Base-by-base conservation (phyloP, 1,140 invertebrate species). In the Drosophila prosaltans region DNA sequence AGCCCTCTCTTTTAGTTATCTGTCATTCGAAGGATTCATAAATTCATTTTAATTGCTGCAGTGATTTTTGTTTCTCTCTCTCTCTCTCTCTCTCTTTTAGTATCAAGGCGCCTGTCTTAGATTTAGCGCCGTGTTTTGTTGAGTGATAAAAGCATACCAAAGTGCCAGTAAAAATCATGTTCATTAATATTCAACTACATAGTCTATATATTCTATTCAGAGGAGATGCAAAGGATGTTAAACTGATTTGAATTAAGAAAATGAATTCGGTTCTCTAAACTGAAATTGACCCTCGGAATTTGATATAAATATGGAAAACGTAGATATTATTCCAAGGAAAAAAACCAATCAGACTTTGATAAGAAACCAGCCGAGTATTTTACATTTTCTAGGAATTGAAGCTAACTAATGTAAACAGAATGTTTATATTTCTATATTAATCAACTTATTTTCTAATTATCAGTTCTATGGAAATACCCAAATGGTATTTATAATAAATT, bases 1-100 rank as follows among this genome's bases (percentile, higher is more conserved):
- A 66, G 32, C 45, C 21, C 45, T 51, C 45, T 51, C 60, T 51
- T 77, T 43, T 74, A 43, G 72, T 72, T 76, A 72, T 88, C 67
- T 70, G 75, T 72, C 77, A 80, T 83, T 88, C 63, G 63, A 59
- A 60, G 41, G 80, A 81, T 89, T 88, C 84, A 89, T 88, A 88
- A 88, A 88, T 89, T 77, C 78, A 89, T 69, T 88, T 88, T 88
- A 88, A 88, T 88, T 88, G 84, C 84, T 88, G 84, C 84, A 88
- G 84, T 88, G 84, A 88, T 88, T 89, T 80, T 69, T 57, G 51
- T 28, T 65, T 24, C 68, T 68, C 60, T 36, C 48, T 2, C 7
- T 10, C 24, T 65, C 28, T 72, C 0, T 68, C 60, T 36, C 54
- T 5, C 11, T 21, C 5, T 24, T 11, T 79, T 79, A 79, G 65